Conservation (phyloP, 2,888 invertebrate species). For the Drosophila sordidula region DNA sequence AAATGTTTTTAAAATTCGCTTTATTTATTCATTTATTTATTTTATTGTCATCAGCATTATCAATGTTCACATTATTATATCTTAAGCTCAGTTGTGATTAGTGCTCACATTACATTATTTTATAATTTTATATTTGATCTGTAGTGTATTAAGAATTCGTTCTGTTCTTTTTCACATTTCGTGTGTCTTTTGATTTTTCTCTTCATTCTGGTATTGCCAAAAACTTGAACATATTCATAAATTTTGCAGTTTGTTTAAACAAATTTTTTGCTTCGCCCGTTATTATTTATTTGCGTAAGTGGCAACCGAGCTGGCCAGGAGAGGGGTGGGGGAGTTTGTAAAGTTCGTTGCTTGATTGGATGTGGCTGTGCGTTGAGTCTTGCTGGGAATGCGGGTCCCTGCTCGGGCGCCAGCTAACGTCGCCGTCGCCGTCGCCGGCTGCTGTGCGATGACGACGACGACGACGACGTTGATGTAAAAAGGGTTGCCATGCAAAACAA, state of each 20-base stretch:
- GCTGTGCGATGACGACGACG: constrained; percentile 16
- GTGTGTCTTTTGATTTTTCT: constrained; percentile 15
- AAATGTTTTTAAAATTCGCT: too few relatives aligned
- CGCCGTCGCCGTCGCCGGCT: constrained; percentile 10
- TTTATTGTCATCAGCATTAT: too few relatives aligned
- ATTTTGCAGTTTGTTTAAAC: constrained; percentile 81
- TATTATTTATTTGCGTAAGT: constrained; percentile 79
- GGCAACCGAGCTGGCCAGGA: constrained; percentile 35
- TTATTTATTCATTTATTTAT: too few relatives aligned
- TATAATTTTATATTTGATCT: too few relatives aligned
- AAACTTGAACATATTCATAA: constrained; percentile 77
- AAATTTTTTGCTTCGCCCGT: constrained; percentile 62
- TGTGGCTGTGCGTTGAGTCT: constrained; percentile 41
- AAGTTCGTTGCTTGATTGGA: constrained; percentile 72
- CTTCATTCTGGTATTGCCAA: constrained; percentile 23
- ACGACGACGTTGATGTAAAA: constrained; percentile 58
- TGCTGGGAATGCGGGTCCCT: constrained; percentile 43
- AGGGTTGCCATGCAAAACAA: constrained; percentile 76
- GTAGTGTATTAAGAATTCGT: constrained; percentile 26
- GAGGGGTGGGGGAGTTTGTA: constrained; percentile 16
- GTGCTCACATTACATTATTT: too few relatives aligned
- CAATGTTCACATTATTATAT: too few relatives aligned
- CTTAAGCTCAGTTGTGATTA: too few relatives aligned
- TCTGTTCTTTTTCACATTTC: not conserved
- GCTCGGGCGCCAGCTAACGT: constrained; percentile 13